phyloP scores from a whole-genome alignment of 2,113 vertebrate species.

The Helogale parvula region DNA sequence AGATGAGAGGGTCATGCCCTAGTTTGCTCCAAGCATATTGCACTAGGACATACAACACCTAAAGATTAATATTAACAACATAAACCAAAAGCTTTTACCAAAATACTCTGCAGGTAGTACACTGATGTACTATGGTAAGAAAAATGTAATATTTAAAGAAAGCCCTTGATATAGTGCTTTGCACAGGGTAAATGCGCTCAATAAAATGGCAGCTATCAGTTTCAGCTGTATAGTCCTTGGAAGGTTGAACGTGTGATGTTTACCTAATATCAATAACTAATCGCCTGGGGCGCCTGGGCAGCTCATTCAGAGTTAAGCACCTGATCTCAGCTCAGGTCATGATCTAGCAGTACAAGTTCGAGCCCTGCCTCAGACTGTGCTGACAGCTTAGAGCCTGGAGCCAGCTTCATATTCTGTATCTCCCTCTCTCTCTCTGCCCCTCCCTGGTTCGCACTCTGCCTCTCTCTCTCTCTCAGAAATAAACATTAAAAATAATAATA shows the following conservation, averaged over 20 bases:
- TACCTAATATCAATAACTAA: not conserved
- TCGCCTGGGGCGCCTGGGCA: not conserved
- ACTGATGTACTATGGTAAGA: not conserved
- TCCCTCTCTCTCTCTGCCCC: too few relatives aligned
- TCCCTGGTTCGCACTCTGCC: too few relatives aligned
- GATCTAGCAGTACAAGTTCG: too few relatives aligned
- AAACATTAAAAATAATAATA: not conserved
- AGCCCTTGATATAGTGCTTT: not conserved
- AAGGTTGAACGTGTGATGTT: not conserved
- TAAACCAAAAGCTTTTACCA: conserved; percentile 30
- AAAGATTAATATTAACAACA: conserved; percentile 31
- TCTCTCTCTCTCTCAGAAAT: too few relatives aligned
- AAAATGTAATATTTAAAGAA: conserved; percentile 46
- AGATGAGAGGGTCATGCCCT: not conserved
- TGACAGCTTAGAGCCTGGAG: too few relatives aligned
- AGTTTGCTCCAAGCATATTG: not conserved
- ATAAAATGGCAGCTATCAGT: not conserved
- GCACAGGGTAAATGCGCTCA: not conserved
- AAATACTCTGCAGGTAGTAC: not conserved
- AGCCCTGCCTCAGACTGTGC: too few relatives aligned
- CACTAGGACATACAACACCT: not conserved
- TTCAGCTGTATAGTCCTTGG: not conserved
- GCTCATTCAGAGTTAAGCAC: too few relatives aligned
- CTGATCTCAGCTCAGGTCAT: too few relatives aligned
- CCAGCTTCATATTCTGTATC: too few relatives aligned